Evolutionary conservation across 2,888 invertebrate species (phyloP), one percentile per base, ranked within the genome.

Genomic region (Archips crataeganus): DNA sequence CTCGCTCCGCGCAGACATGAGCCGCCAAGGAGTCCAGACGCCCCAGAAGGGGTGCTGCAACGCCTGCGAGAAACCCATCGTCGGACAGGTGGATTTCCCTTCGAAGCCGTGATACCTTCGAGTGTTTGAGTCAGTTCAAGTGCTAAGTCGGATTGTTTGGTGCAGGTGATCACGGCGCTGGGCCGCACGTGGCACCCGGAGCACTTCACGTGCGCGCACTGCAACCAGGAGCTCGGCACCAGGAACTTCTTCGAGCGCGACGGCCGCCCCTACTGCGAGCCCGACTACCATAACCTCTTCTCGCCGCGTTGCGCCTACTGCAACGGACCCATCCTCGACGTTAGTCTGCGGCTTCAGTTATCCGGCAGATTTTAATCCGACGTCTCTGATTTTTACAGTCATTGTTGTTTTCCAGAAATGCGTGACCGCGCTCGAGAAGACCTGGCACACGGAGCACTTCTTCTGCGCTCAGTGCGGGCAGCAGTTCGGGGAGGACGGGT

Each of bases 151-250:
- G 80, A 80, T 85, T 84, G 73, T 85, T 80, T 84, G 83, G 79
- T 79, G 75, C 90, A 94, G 94, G 98, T 99, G 82, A 98, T 98
- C 89, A 99, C 99, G 77, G 99, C 99, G 32, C 90, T 99, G 90
- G 99, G 99, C 71, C 98, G 98, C 93, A 99, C 99, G 78, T 99
- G 99, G 99, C 99, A 99, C 92, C 99, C 99, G 63, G 99, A 99
- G 94, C 99, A 99, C 93, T 99, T 99, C 94, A 98, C 97, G 75
- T 99, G 99, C 95, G 98, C 98, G 79, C 99, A 99, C 88, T 99
- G 99, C 96, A 98, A 97, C 85, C 98, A 98, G 87, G 99, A 99
- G 90, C 94, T 99, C 86, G 99, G 99, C 76, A 99, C 99, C 71
- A 96, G 98, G 88, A 99, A 99, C 95, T 99, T 99, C 96, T 99